These are phyloP conservation scores for Nothocercus nigrocapillus DNA, from an alignment of 2,113 vertebrate species.

Conservation along the genomic window DNA sequence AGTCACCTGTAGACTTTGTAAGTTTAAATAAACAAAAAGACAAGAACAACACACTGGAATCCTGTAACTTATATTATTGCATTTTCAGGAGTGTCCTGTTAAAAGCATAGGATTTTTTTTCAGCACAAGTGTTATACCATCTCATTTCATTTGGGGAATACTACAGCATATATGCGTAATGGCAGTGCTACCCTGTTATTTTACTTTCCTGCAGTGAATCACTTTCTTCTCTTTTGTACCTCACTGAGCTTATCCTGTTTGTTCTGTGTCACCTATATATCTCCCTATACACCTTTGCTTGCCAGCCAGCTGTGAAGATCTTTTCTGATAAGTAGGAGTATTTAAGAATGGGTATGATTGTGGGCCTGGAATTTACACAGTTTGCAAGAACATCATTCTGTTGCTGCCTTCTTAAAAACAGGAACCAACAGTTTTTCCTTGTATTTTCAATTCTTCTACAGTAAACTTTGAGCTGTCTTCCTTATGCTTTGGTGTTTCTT, in stretches of 20 bases:
- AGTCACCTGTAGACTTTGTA: not conserved
- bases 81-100: not conserved
- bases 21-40: not conserved
- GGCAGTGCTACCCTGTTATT: not conserved
- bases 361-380: not conserved
- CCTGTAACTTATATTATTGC: not conserved
- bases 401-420: not conserved
- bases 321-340: not conserved
- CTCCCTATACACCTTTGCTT: not conserved
- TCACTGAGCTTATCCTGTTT: not conserved
- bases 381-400: not conserved
- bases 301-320: not conserved
- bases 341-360: not conserved
- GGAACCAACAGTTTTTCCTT: not conserved
- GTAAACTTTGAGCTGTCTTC: not conserved
- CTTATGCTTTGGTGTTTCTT: not conserved
- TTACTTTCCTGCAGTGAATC: not conserved
- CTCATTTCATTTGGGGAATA: not conserved
- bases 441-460: not conserved
- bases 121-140: not conserved
- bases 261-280: not conserved
- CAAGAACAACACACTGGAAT: not conserved
- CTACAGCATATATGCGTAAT: not conserved
- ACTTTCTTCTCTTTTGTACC: not conserved
- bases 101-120: not conserved